phyloP scores from a whole-genome alignment of 64 coral and sea anemone genomes.

The Trachythela sp. region DNA sequence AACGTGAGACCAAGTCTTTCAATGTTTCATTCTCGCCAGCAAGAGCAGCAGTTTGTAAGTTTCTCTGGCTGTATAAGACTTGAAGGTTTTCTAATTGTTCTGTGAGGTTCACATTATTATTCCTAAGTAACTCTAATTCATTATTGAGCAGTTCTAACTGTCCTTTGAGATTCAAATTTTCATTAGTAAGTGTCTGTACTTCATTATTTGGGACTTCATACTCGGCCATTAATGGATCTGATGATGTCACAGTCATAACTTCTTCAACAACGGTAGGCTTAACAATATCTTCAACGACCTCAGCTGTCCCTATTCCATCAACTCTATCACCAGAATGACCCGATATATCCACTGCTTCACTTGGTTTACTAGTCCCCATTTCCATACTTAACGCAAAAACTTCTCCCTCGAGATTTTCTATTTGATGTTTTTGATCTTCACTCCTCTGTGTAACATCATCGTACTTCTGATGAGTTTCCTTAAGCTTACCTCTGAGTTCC shows the following conservation, averaged over 20 bases:
- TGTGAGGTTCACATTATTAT: background rate
- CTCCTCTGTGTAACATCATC: background rate
- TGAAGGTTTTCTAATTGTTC: background rate
- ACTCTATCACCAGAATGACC: background rate
- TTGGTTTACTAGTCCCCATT: no score
- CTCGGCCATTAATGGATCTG: background rate
- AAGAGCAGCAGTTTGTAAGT: background rate
- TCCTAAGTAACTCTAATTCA: background rate
- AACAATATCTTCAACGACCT: background rate
- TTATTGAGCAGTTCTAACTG: no score
- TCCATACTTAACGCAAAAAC: background rate
- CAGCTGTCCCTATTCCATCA: background rate
- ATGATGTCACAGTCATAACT: background rate
- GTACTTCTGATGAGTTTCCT: background rate
- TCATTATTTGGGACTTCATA: background rate
- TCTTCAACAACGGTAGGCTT: background rate
- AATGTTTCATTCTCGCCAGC: background rate
- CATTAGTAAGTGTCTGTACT: background rate
- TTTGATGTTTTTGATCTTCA: background rate
- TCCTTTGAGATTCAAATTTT: no score
- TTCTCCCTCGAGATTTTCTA: background rate
- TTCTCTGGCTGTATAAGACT: background rate
- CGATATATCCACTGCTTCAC: background rate
- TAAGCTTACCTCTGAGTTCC: background rate
- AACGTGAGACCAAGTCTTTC: no score